Percentiles rank a stretch among this genome's conserved stretches.
Evolutionary conservation across 2,113 vertebrate genomes (phyloP).

Genomic region (Heteronetta atricapilla): DNA sequence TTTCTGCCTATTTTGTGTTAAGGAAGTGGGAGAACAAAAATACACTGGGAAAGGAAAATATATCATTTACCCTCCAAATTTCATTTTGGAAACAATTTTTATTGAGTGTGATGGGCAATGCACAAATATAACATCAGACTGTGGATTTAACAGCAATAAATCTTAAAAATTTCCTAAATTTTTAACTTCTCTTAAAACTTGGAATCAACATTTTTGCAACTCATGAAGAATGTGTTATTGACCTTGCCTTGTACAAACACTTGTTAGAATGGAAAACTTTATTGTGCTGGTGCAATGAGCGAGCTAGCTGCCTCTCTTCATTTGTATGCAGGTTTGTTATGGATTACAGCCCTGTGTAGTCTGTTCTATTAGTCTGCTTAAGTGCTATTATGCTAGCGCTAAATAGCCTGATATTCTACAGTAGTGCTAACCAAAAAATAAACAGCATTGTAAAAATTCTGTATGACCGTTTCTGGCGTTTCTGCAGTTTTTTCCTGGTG

Average conservation of each 20-base stretch:
- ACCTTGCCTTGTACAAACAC: slow-evolving; percentile 54
- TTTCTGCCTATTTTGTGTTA: neutral
- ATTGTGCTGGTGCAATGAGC: neutral
- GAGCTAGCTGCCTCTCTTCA: neutral
- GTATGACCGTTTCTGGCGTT: slow-evolving; percentile 27
- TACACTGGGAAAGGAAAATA: slow-evolving; percentile 9
- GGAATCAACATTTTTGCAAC: neutral
- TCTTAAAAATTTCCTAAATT: slow-evolving; percentile 24
- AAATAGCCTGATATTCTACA: slow-evolving; percentile 5
- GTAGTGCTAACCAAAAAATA: slow-evolving; percentile 37
- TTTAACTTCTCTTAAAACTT: slow-evolving; percentile 30
- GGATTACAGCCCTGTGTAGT: neutral
- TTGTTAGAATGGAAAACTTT: neutral
- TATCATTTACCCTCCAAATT: slow-evolving; percentile 48
- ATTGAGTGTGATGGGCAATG: slow-evolving; percentile 17
- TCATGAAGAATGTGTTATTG: slow-evolving; percentile 20
- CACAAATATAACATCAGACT: neutral
- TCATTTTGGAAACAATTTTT: slow-evolving; percentile 44
- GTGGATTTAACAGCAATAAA: slow-evolving; percentile 18
- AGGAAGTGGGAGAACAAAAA: slow-evolving; percentile 19
- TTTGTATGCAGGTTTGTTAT: neutral
- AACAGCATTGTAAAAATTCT: slow-evolving; percentile 33
- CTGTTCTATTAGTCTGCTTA: neutral
- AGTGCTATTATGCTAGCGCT: slow-evolving; percentile 3
- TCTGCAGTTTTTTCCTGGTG: neutral